Percentiles rank a stretch among this genome's conserved stretches.
These are phyloP conservation scores for Pseudomyrmex sp. DNA, from an alignment of 1,140 invertebrate genomes.

Conservation along the genomic window DNA sequence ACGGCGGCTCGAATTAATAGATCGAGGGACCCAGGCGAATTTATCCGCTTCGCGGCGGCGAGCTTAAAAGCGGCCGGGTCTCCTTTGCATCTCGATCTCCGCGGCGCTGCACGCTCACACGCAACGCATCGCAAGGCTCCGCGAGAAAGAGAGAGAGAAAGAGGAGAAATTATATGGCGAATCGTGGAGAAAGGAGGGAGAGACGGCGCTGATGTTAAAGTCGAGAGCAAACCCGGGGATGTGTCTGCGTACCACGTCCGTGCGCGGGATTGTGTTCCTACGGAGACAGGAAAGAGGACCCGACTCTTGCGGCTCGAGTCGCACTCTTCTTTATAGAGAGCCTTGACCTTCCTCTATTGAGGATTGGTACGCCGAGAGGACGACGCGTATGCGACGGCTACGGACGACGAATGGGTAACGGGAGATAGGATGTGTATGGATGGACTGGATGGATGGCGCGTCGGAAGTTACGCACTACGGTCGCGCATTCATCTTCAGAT, in stretches of 20 bases:
- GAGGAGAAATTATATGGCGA: constrained; percentile 16
- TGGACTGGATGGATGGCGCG: constrained; percentile 11
- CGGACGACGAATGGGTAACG: constrained; percentile 68
- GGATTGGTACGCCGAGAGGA: constrained; percentile 38
- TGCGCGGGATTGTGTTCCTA: constrained; percentile 14
- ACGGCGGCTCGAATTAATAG: constrained; percentile 83
- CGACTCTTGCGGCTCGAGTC: constrained; percentile 12
- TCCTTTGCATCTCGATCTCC: constrained; percentile 83
- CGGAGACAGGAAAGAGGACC: constrained; percentile 58
- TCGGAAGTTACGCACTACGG: constrained; percentile 22
- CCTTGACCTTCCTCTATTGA: constrained; percentile 56
- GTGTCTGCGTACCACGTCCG: constrained; percentile 22
- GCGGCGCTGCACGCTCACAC: constrained; percentile 60
- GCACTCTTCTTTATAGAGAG: constrained; percentile 44
- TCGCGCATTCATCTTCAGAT: constrained; percentile 16
- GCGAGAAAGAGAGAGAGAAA: constrained; percentile 6
- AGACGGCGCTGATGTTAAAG: constrained; percentile 67
- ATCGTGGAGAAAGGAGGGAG: constrained; percentile 9
- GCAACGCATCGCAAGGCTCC: constrained; percentile 54
- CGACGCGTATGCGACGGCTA: constrained; percentile 49
- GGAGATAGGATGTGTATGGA: constrained; percentile 33
- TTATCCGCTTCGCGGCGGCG: constrained; percentile 83
- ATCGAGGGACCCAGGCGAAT: constrained; percentile 83
- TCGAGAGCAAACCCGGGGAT: constrained; percentile 56
- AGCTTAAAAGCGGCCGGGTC: constrained; percentile 82